Base-by-base conservation (phyloP, 1,140 invertebrate genomes). In the Magallana ariakensis region DNA sequence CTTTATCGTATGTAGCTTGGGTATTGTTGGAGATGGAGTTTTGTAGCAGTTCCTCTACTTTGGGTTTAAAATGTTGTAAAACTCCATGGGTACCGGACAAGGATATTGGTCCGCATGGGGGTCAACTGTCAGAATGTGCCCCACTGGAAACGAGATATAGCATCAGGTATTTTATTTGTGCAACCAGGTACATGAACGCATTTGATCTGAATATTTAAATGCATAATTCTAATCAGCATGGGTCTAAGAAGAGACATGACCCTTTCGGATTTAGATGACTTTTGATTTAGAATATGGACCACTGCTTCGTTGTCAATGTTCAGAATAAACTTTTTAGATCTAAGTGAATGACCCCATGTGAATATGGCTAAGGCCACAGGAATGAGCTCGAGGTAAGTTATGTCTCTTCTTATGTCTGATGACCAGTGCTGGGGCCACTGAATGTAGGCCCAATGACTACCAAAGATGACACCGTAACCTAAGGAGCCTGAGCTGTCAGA, bases 251-350 rank as follows among this genome's bases (percentile, higher is more conserved):
- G 13, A 62, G 58, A 62, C 58, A 84, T 84, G 55, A 84, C 33
- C 33, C n/a, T 60, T 60, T 84, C 13, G n/a, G 83, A 84, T 60
- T 84, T 84, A 1, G 83, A 84, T 11, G 56, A 26, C 22, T 84
- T 84, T 58, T 84, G 54, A 60, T 84, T 84, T 13, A 84, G 33
- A 46, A 84, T 84, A n/a, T 57, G 26, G 16, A 84, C 56, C 22
- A 62, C 83, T 46, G 83, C 56, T 16, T 11, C 0, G 62, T 84
- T 66, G 15, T 66, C 56, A 60, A 57, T 53, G n/a, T 84, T 55
- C 56, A 84, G 33, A 57, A 84, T n/a, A 62, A 84, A 5, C 60
- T 84, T 84, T n/a, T 60, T 19, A 54, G 26, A 62, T 46, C 9
- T 54, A 54, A 81, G 33, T n/a, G n/a, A n/a, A n/a, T n/a, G n/a